These are phyloP conservation scores for Anoncus sp. DNA, from an alignment of 2,888 invertebrate genomes.

Conservation along the genomic window DNA sequence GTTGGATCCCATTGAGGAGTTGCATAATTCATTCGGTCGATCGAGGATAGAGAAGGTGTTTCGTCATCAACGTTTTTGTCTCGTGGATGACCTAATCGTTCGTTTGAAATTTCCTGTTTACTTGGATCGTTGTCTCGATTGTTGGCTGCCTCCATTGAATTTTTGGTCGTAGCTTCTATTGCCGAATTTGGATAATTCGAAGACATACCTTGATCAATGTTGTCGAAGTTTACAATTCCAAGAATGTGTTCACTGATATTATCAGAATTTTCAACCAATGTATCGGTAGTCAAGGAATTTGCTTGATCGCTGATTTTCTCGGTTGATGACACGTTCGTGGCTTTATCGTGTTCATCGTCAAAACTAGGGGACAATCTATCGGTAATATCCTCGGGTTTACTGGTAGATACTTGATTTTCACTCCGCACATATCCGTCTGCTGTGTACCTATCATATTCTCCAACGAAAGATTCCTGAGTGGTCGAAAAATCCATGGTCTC, in stretches of 20 bases:
- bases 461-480: neutral
- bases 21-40: neutral
- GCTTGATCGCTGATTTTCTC: neutral
- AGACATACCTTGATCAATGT: neutral
- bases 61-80: slow-evolving; percentile 10
- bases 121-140: neutral
- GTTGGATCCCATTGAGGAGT: slow-evolving; percentile 34
- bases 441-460: neutral
- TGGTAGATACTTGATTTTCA: neutral
- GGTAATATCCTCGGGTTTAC: neutral
- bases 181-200: neutral
- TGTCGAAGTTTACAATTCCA: neutral
- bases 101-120: neutral
- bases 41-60: slow-evolving; percentile 20
- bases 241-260: neutral
- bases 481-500: neutral
- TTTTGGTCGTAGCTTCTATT: neutral
- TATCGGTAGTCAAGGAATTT: neutral
- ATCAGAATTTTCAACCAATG: neutral
- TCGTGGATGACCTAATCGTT: neutral
- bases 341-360: neutral
- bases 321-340: neutral
- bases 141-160: slow-evolving; percentile 2
- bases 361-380: neutral
- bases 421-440: neutral